Conservation (phyloP, 1,140 invertebrate genomes). For the Ceratosolen solmsi region DNA sequence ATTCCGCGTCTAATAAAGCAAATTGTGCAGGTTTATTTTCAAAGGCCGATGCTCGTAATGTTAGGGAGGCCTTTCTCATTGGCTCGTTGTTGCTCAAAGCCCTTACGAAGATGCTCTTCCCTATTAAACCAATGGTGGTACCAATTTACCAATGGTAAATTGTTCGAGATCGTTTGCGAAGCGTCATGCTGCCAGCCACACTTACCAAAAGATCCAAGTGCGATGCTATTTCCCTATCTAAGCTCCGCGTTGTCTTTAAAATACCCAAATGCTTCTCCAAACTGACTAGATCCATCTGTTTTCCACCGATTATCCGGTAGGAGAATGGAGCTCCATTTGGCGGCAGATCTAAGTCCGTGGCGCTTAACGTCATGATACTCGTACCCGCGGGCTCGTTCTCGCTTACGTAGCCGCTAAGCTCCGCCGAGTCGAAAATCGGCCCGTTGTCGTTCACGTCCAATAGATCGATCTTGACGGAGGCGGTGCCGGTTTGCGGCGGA, state of each 20-base stretch:
- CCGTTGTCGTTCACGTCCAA: conserved; percentile 95
- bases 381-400: conserved; percentile 92
- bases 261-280: conserved; percentile 87
- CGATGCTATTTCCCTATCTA: conserved; percentile 88
- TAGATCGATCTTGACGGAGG: conserved; percentile 83
- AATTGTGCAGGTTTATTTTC: too few relatives aligned
- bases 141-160: too few relatives aligned
- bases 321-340: conserved; percentile 93
- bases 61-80: too few relatives aligned
- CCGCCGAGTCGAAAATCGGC: conserved; percentile 84
- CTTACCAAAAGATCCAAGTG: conserved; percentile 80
- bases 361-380: conserved; percentile 87
- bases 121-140: neutral
- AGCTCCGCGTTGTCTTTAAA: conserved; percentile 83
- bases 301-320: conserved; percentile 85
- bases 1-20: too few relatives aligned
- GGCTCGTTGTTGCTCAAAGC: too few relatives aligned
- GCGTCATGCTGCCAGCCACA: conserved; percentile 23
- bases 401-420: conserved; percentile 82
- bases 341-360: conserved; percentile 91
- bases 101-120: neutral
- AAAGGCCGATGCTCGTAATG: too few relatives aligned
- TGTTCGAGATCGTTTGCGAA: too few relatives aligned
- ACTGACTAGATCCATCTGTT: conserved; percentile 83
- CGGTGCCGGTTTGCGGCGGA: conserved; percentile 90